Percentiles rank a stretch among this genome's conserved stretches.
These are phyloP conservation scores for Physella acuta DNA, from an alignment of 1,140 invertebrate genomes.

Conservation along the genomic window DNA sequence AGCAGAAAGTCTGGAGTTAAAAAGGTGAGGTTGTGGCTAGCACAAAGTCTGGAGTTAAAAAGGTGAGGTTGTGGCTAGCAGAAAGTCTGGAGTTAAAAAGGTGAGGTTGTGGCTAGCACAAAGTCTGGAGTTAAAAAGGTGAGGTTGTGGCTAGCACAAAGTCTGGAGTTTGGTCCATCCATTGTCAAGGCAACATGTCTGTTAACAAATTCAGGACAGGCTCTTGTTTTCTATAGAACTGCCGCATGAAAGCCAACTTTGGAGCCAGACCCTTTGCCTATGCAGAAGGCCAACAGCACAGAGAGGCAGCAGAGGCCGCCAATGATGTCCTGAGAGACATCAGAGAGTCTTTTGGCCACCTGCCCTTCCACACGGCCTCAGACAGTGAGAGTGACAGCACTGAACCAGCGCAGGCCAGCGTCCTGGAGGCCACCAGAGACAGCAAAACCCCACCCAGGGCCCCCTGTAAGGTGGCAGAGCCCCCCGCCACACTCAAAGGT, in stretches of 20 bases:
- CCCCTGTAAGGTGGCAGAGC: constrained; percentile 44
- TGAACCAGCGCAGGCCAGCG: constrained; percentile 19
- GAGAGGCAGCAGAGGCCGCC: constrained; percentile 52
- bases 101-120: too few species aligned
- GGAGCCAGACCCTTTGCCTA: constrained; percentile 57
- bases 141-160: too few species aligned
- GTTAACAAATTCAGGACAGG: too few species aligned
- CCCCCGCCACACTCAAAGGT: constrained; percentile 52
- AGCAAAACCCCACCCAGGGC: constrained; percentile 38
- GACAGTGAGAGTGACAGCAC: constrained; percentile 55
- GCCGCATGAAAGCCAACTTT: constrained; percentile 58
- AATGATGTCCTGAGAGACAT: constrained; percentile 53
- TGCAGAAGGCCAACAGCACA: constrained; percentile 56
- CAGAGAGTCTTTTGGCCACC: constrained; percentile 50
- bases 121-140: too few species aligned
- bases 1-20: too few species aligned
- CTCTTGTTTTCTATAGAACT: constrained; percentile 48
- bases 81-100: too few species aligned
- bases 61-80: too few species aligned
- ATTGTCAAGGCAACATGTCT: too few species aligned
- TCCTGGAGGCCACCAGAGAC: constrained; percentile 26
- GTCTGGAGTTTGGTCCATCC: too few species aligned
- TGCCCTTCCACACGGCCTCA: constrained; percentile 53
- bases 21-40: too few species aligned
- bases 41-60: too few species aligned